A percentile compares a stretch with the other conserved stretches of the same genome.
Conservation (phyloP, 1,140 invertebrate species). For the Aphaenogaster floridana region DNA sequence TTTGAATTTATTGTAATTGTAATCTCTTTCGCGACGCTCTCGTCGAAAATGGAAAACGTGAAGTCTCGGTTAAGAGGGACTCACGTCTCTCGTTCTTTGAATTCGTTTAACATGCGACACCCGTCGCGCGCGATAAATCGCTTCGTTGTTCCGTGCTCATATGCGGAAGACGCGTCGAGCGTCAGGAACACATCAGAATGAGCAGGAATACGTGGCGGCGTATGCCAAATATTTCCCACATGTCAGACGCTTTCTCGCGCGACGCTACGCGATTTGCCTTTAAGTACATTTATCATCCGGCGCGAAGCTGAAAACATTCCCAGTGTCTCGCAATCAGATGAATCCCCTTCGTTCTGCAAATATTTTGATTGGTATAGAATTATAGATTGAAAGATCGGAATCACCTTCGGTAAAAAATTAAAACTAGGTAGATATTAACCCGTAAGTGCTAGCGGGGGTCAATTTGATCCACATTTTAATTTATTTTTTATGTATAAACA, state of each 20-base stretch:
- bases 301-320: neutral
- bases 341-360: neutral
- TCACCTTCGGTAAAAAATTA: neutral
- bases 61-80: neutral
- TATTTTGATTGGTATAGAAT: neutral
- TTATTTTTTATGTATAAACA: too few species aligned
- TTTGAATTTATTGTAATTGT: neutral
- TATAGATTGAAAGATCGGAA: neutral
- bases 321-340: neutral
- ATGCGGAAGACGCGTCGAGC: slow-evolving; percentile 83
- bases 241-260: neutral
- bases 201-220: slow-evolving; percentile 1
- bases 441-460: too few species aligned
- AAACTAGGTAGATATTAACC: neutral
- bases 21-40: neutral
- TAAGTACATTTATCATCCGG: neutral
- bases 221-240: neutral
- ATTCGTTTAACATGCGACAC: neutral
- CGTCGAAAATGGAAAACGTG: neutral
- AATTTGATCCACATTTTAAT: too few species aligned
- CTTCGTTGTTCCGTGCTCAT: slow-evolving; percentile 81
- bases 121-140: slow-evolving; percentile 24
- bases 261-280: neutral
- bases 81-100: neutral
- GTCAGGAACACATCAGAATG: slow-evolving; percentile 76